A percentile compares a stretch with the other conserved stretches of the same genome.
Evolutionary conservation across 2,888 invertebrate species (phyloP).

Genomic region (Papilio protenor): DNA sequence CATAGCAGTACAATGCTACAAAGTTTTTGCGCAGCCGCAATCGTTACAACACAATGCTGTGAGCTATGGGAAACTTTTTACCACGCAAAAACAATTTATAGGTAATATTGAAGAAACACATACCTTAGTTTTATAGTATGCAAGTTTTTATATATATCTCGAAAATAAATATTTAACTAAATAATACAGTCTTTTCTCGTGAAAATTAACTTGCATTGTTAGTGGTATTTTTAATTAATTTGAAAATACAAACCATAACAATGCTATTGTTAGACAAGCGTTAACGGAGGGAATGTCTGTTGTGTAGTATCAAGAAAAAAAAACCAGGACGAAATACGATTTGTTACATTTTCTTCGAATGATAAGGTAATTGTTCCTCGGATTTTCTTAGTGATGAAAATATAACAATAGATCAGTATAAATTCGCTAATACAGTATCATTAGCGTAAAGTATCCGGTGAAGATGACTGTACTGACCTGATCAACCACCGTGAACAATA

Average conservation of each 20-base stretch:
- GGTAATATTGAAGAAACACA: neutral
- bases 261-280: neutral
- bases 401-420: slow-evolving; percentile 80
- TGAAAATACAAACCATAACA: neutral
- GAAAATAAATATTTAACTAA: neutral
- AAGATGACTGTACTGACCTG: slow-evolving; percentile 55
- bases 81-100: slow-evolving; percentile 62
- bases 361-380: slow-evolving; percentile 47
- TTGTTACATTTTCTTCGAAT: neutral
- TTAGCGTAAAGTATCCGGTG: slow-evolving; percentile 59
- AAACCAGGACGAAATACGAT: neutral
- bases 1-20: slow-evolving; percentile 60
- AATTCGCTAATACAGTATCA: slow-evolving; percentile 61
- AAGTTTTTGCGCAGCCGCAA: slow-evolving; percentile 71
- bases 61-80: slow-evolving; percentile 70
- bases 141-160: neutral
- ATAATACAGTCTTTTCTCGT: neutral
- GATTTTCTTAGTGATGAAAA: slow-evolving; percentile 70
- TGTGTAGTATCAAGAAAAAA: neutral
- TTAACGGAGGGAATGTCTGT: neutral
- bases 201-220: neutral
- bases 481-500: slow-evolving; percentile 72
- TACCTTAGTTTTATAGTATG: neutral
- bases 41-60: slow-evolving; percentile 67
- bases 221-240: neutral